Base-by-base conservation (phyloP, 2,797 vertebrate genomes). In the Calcarius lapponicus region DNA sequence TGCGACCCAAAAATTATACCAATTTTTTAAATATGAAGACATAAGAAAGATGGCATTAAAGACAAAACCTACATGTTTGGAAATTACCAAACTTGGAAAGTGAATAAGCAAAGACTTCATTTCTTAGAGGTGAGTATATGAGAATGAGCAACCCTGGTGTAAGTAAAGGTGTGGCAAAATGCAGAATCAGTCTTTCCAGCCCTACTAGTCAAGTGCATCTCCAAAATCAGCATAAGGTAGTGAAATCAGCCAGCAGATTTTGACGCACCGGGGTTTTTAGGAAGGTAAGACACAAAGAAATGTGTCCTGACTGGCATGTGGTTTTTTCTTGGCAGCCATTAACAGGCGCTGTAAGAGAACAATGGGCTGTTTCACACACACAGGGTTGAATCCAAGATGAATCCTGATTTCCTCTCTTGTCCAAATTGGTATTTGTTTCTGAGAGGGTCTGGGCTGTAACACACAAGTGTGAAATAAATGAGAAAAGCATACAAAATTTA, bases 361-460 rank as follows among this genome's bases (percentile, higher is more conserved):
- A 57, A 64, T 62, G 58, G 17, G 14, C 13, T 38, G 24, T 28
- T 88, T 72, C 50, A 34, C 22, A 10, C 12, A 42, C 17, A 36
- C 11, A 73, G 45, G 40, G 31, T 38, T 79, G 50, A 70, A 75
- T 62, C 34, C 70, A 56, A 40, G 66, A 53, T 26, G 38, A 25
- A n/a, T 79, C 54, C 48, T 13, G 14, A 82, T 50, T 60, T 50
- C 13, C 43, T 53, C 48, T 36, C 51, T 57, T 71, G 61, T 64
- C 69, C 51, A 88, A 90, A 76, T 25, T 74, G 51, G 70, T 73
- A 28, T 90, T 84, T 81, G 56, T 10, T 88, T 78, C 88, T 51
- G 17, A 61, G 31, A 80, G 13, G 17, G 28, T 47, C 58, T 79
- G 47, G 51, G 81, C 28, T 79, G 34, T 38, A 84, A 84, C 22